A percentile compares a stretch with the other conserved stretches of the same genome.
These are phyloP conservation scores for Strigamia transsilvanica DNA, from an alignment of 2,888 invertebrate species.

Conservation along the genomic window DNA sequence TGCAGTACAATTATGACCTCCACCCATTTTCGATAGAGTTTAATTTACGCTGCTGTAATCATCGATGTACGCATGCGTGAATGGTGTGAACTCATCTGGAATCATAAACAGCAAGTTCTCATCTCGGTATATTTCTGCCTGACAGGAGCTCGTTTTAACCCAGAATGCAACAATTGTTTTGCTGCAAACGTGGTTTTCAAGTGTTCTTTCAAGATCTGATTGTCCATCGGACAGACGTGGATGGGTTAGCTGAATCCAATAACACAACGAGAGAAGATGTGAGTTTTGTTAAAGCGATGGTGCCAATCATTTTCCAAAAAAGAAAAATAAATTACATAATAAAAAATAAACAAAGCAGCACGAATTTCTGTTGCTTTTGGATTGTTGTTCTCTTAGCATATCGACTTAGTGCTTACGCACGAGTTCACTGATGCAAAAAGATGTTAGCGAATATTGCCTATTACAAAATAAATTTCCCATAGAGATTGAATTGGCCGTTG, in stretches of 20 bases:
- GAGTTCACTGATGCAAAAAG: constrained; percentile 28
- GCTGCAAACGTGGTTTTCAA: background rate
- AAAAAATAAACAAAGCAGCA: background rate
- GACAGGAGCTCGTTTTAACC: no score
- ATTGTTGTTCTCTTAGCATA: no score
- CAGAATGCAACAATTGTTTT: no score
- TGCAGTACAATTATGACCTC: no score
- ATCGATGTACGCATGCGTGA: no score
- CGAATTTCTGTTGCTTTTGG: background rate
- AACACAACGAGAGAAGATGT: background rate
- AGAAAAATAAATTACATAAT: background rate
- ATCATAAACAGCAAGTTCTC: no score
- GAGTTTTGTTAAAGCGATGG: background rate
- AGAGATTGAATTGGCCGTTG: constrained; percentile 32
- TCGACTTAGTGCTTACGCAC: background rate
- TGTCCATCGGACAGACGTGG: background rate
- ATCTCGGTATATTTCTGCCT: no score
- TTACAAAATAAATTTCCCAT: constrained; percentile 37
- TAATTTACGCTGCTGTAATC: no score
- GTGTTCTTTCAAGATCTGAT: background rate
- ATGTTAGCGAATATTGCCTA: constrained; percentile 40
- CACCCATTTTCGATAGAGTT: no score
- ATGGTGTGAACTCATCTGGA: no score
- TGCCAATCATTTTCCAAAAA: background rate
- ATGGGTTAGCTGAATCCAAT: background rate